Base-by-base conservation (phyloP, 2,888 invertebrate genomes). In the Pachliopta kotzebuea region DNA sequence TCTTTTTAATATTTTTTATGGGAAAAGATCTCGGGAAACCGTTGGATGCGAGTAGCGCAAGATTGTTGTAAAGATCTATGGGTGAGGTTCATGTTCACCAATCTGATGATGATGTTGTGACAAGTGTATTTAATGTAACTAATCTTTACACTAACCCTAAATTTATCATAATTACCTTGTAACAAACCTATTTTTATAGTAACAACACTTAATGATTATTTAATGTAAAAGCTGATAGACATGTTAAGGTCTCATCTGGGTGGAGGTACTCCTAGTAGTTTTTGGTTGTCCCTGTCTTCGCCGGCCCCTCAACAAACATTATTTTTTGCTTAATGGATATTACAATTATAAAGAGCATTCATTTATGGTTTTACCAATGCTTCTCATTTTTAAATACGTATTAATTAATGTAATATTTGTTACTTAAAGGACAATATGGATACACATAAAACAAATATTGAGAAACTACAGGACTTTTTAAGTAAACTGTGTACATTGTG, bases 391-490 rank as follows among this genome's bases (percentile, higher is more conserved):
- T 29, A 62, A 63, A 63, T 60, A 29, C 26, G 57, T 60, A 59
- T 14, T 50, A 53, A 55, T 29, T 20, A 29, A 29, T 55, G 11
- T 29, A 20, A 29, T 23, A 58, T 50, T 67, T 67, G 18, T 59
- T 54, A 45, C 54, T 93, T 94, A 71, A 88, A 96, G 96, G 96
- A 95, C 68, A 96, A 95, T 78, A 93, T 95, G 75, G 94, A 94
- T 63, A 93, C 93, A 7, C 94, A 95, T 63, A 93, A 93, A 77
- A 91, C 93, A 65, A 94, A 95, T 76, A 93, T 94, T 67, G 94
- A 94, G 68, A 93, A 93, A 72, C 83, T 95, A 65, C 93, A 93
- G 78, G 85, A 86, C 21, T 85, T 93, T 65, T 75, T 95, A 65
- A 68, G 83, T 49, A 89, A 92, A 72, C 81, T 95, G 73, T 92